These are phyloP conservation scores for Cryptomyrus ogoouensis DNA, from an alignment of 2,113 vertebrate genomes.

Conservation along the genomic window DNA sequence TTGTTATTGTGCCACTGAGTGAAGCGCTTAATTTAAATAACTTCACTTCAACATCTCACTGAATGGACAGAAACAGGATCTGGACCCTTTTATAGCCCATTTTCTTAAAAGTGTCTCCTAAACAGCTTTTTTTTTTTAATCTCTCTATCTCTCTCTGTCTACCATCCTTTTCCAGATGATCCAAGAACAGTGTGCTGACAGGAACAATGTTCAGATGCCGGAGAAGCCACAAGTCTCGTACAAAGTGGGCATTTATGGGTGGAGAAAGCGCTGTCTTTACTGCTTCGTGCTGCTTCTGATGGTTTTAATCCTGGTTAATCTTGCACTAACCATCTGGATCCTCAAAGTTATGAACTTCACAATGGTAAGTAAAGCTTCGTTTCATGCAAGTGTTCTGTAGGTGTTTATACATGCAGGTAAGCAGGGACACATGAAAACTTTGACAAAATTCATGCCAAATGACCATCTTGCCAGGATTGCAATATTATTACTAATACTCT, in stretches of 20 bases:
- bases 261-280: constrained; percentile 98
- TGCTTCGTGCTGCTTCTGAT: constrained; percentile 97
- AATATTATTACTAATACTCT: not conserved
- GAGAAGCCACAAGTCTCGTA: constrained; percentile 85
- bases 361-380: constrained; percentile 75
- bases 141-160: not conserved
- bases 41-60: not conserved
- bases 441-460: not conserved
- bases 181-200: constrained; percentile 91
- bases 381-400: not conserved
- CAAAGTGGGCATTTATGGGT: constrained; percentile 98
- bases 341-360: constrained; percentile 99
- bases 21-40: not conserved
- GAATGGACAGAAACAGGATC: not conserved
- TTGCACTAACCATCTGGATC: constrained; percentile 99
- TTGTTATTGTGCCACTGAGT: not conserved
- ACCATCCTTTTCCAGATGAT: constrained; percentile 75
- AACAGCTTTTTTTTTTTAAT: too few relatives aligned
- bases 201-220: constrained; percentile 83
- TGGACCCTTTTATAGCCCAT: not conserved
- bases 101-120: not conserved
- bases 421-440: not conserved
- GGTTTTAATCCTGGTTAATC: constrained; percentile 97
- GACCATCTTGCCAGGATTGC: not conserved
- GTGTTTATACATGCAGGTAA: not conserved